Evolutionary conservation across 2,888 invertebrate species (phyloP), one percentile per base, ranked within the genome.

Genomic region (Hydropsyche betteni): DNA sequence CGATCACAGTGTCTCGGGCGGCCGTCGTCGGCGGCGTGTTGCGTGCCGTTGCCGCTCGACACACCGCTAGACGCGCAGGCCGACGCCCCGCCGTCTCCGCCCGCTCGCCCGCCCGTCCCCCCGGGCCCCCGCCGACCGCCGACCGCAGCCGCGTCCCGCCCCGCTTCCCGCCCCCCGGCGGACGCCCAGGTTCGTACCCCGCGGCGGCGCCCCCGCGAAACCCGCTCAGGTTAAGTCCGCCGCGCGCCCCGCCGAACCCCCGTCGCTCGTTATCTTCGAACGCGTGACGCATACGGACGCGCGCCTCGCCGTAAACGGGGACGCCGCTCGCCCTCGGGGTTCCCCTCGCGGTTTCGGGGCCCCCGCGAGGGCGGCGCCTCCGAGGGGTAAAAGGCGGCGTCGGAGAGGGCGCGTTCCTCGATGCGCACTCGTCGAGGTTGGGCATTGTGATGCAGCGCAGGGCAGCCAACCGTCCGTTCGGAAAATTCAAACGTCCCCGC

Each of bases 1-100:
- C 44, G 44, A 8, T 44, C 44, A 10, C 7, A 24, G 24, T 24
- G 24, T 24, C 24, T 24, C 24, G 58, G 36, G 64, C 64, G 64
- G 64, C 64, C 64, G 34, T 34, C 36, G 64, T 64, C 34, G 64
- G 64, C 64, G 64, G 64, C 64, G 64, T 64, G 64, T 34, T 36
- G 64, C 64, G 64, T 44, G 36, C 64, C 64, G 64, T 14, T 12
- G 64, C 64, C 34, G 64, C 64, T 36, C 36, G 6, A 33, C 64
- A 36, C 36, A n/a, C 10, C 34, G 33, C 55, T 4, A 6, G 55
- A 16, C 55, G 55, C 55, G 44, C 44, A 44, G 44, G 44, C 10
- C 44, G 44, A 44, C 44, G 44, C 44, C 44, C 44, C 44, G 44
- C 10, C 44, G 44, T 4, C 44, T 44, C 44, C 44, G 7, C 7